Evolutionary conservation across 2,113 vertebrate genomes (phyloP).

Genomic region (Cavia porcellus): DNA sequence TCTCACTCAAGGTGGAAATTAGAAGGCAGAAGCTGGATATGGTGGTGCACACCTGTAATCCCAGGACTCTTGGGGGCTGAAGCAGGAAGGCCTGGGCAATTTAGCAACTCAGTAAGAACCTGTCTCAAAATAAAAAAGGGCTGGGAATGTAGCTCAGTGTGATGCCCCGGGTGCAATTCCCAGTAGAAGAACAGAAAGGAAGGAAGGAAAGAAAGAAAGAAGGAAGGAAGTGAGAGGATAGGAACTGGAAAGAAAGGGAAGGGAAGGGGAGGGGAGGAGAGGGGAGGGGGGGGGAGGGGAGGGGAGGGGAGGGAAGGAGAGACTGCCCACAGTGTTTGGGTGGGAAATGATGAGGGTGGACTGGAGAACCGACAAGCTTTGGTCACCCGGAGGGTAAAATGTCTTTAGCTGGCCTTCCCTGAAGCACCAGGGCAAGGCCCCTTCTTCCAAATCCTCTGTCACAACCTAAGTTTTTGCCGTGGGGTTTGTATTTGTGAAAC

Average conservation of each 20-base stretch:
- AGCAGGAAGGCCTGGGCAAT: neutral
- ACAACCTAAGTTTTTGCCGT: neutral
- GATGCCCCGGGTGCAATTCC: neutral
- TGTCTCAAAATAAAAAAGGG: neutral
- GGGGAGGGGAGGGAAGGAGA: neutral
- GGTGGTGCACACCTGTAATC: neutral
- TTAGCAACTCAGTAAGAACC: neutral
- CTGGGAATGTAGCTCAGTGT: neutral
- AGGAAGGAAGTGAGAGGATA: neutral
- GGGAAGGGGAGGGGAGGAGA: neutral
- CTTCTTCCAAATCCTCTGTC: neutral
- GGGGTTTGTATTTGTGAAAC: no score
- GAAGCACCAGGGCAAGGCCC: rapidly evolving
- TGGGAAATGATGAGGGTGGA: neutral
- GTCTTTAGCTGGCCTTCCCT: neutral
- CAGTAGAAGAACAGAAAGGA: neutral
- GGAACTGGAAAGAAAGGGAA: no score
- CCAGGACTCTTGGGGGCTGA: neutral
- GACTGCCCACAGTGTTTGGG: neutral
- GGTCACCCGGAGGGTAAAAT: neutral
- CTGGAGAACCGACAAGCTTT: neutral
- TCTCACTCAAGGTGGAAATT: no score
- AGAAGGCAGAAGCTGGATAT: neutral
- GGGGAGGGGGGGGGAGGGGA: neutral
- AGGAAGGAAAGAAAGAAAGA: no score